phyloP scores from a whole-genome alignment of 2,797 vertebrate genomes.

The Halcyon badia region DNA sequence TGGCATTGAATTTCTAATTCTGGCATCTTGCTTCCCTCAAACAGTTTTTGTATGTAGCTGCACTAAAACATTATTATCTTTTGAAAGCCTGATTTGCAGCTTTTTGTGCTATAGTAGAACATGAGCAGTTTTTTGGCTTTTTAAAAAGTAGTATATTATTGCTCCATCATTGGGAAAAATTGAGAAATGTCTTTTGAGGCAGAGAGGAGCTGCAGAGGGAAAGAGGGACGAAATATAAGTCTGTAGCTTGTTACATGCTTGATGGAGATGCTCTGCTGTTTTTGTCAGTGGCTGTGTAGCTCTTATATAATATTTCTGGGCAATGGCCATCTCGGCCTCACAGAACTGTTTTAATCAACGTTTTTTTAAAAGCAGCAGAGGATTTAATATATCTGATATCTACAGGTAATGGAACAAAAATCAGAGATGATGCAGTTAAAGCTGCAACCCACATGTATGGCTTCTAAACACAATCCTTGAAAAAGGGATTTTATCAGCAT shows the following conservation, averaged over 20 bases:
- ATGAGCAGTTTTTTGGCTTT: neutral
- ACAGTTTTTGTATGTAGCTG: constrained; percentile 39
- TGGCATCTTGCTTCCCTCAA: constrained; percentile 38
- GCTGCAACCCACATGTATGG: neutral
- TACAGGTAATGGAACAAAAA: neutral
- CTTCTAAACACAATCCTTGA: neutral
- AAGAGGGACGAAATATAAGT: neutral
- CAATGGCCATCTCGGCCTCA: constrained; percentile 4
- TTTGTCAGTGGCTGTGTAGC: neutral
- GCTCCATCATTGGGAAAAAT: neutral
- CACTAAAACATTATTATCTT: constrained; percentile 53
- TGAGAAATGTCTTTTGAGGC: neutral
- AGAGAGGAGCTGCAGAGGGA: neutral
- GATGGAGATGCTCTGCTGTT: neutral
- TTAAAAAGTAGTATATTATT: neutral
- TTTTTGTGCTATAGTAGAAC: neutral
- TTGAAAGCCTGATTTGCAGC: constrained; percentile 43
- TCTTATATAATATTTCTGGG: constrained; percentile 17
- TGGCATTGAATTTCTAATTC: constrained; percentile 45
- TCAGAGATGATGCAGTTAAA: neutral
- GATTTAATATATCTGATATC: neutral
- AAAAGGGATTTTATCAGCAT: neutral
- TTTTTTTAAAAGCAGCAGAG: neutral
- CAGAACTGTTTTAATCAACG: neutral
- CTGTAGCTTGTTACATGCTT: neutral